A percentile compares a stretch with the other conserved stretches of the same genome.
These are phyloP conservation scores for Lynx canadensis DNA, from an alignment of 2,113 vertebrate genomes.

Conservation along the genomic window DNA sequence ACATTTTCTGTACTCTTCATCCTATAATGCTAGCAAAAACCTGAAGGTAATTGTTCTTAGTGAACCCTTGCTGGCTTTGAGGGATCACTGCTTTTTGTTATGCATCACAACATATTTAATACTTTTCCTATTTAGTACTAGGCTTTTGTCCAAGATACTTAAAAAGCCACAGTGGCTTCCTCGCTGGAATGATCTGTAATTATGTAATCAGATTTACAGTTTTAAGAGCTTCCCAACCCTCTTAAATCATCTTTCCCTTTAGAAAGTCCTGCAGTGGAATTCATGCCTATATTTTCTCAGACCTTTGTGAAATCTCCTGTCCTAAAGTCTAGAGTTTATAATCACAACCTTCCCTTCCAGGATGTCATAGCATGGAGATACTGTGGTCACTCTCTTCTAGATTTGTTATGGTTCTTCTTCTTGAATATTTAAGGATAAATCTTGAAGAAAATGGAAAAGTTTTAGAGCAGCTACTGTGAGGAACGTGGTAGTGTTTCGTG, in stretches of 20 bases:
- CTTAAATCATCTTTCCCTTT: constrained; percentile 42
- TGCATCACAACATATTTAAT: background rate
- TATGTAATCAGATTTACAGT: constrained; percentile 63
- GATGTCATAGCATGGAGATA: background rate
- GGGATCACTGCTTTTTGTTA: background rate
- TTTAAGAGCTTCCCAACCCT: constrained; percentile 48
- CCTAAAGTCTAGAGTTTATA: background rate
- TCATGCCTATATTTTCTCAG: constrained; percentile 14
- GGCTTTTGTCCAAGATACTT: constrained; percentile 5
- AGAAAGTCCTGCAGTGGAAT: background rate
- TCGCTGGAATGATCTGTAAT: constrained; percentile 49
- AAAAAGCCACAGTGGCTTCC: constrained; percentile 46
- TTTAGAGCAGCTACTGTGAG: constrained; percentile 2
- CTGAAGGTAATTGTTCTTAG: background rate
- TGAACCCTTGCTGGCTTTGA: background rate
- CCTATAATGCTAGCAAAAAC: background rate
- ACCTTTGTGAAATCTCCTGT: background rate
- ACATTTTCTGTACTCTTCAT: background rate
- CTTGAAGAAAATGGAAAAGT: constrained; percentile 13
- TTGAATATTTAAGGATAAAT: constrained; percentile 28
- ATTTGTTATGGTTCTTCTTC: background rate
- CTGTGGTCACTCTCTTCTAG: background rate
- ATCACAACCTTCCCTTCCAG: background rate
- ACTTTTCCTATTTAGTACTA: constrained; percentile 24
- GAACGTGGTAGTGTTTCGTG: constrained; percentile 25